phyloP scores from a whole-genome alignment of 1,140 invertebrate species.

The Hydropsyche tenuis region DNA sequence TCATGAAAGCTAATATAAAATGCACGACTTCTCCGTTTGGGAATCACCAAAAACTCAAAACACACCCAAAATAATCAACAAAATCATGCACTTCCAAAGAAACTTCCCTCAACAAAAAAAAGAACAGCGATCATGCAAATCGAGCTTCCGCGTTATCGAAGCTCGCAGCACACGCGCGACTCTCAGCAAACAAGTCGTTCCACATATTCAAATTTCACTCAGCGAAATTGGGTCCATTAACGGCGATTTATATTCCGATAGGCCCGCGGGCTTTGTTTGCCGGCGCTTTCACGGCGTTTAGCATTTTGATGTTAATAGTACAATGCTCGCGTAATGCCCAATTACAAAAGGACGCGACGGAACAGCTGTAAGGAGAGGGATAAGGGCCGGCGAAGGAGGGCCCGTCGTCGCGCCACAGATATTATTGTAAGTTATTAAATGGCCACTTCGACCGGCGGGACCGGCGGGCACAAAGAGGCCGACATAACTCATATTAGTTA shows the following conservation, averaged over 20 bases:
- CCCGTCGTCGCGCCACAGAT: slow-evolving; percentile 19
- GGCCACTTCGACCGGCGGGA: slow-evolving; percentile 31
- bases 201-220: slow-evolving; percentile 27
- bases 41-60: too few relatives aligned
- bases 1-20: too few relatives aligned
- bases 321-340: slow-evolving; percentile 37
- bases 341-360: slow-evolving; percentile 45
- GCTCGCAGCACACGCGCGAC: too few relatives aligned
- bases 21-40: too few relatives aligned
- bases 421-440: slow-evolving; percentile 45
- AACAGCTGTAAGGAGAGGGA: slow-evolving; percentile 38
- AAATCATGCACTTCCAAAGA: too few relatives aligned
- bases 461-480: background rate
- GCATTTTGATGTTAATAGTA: slow-evolving; percentile 33
- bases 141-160: too few relatives aligned
- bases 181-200: slow-evolving; percentile 21
- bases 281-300: slow-evolving; percentile 25
- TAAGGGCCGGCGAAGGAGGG: slow-evolving; percentile 18
- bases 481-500: slow-evolving; percentile 23
- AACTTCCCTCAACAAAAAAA: too few relatives aligned
- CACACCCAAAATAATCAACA: too few relatives aligned
- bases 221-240: slow-evolving; percentile 29
- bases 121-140: too few relatives aligned
- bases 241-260: slow-evolving; percentile 38
- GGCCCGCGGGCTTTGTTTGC: slow-evolving; percentile 28